Evolutionary conservation across 2,113 vertebrate genomes (phyloP).

Genomic region (Hippocampus comes): DNA sequence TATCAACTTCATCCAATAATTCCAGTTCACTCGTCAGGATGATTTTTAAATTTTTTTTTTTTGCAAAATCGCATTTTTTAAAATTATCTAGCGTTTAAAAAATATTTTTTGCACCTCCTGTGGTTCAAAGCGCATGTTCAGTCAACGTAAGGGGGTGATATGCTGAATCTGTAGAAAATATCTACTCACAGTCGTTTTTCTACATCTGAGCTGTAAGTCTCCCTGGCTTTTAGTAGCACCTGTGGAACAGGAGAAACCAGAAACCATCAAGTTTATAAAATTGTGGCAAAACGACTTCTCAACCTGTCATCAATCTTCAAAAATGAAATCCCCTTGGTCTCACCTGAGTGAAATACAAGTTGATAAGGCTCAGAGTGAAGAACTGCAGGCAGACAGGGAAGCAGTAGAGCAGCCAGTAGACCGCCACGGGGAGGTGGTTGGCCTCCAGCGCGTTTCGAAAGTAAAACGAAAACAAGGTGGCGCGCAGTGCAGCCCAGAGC

Average conservation of each 20-base stretch:
- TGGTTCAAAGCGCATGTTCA: too few species aligned
- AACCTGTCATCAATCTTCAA: background rate
- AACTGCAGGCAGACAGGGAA: constrained; percentile 86
- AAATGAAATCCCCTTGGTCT: constrained; percentile 2
- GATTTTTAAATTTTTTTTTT: background rate
- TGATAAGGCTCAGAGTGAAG: constrained; percentile 85
- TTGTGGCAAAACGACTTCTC: background rate
- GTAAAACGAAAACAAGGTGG: constrained; percentile 86
- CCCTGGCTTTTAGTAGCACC: constrained; percentile 82
- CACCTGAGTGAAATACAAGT: constrained; percentile 85
- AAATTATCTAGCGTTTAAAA: too few species aligned
- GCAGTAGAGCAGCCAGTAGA: constrained; percentile 85
- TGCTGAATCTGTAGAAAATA: background rate
- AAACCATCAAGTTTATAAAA: background rate
- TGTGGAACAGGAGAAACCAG: constrained; percentile 33
- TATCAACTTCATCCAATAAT: too few species aligned
- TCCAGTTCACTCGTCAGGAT: too few species aligned
- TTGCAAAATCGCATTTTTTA: background rate
- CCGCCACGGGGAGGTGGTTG: constrained; percentile 74
- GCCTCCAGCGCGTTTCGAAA: constrained; percentile 78
- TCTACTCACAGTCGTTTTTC: constrained; percentile 77
- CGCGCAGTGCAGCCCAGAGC: constrained; percentile 81
- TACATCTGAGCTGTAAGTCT: constrained; percentile 65
- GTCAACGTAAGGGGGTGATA: too few species aligned
- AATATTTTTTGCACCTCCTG: too few species aligned